Evolutionary conservation across 2,888 invertebrate species (phyloP), one percentile per base, ranked within the genome.

Genomic region (Trachelus tabidus): DNA sequence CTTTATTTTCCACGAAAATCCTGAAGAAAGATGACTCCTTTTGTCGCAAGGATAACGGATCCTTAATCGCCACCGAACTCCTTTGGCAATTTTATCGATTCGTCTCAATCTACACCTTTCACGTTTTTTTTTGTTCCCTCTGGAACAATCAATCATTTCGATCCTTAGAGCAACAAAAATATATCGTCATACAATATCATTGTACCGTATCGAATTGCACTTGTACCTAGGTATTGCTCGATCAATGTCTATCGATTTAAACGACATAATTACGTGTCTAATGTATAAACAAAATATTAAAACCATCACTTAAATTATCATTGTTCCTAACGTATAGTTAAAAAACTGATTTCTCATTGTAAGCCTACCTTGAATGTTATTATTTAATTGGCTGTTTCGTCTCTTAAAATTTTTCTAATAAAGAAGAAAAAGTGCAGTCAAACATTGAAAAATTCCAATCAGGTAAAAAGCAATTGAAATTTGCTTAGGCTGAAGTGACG

Each of bases 381-480:
- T 6, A 23, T 9, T 9, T 15, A 23, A 23, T 23, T 23, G 23
- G 23, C 23, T 9, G 23, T 23, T 56, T 56, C 56, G 56, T 56
- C 9, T 9, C 56, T 6, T 56, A 2, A 23, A 23, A 2, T 23
- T 6, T 56, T 56, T 23, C 23, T 56, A 56, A 56, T 9, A 23
- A 56, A 2, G 9, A 23, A 9, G 1, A 23, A 56, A 23, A 56
- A 15, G 23, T 6, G 23, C 9, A 56, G 56, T 56, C 6, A 23
- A 23, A 56, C 56, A 56, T 56, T 56, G 56, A 9, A 56, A 23
- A 56, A 69, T 78, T 81, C 78, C 80, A 83, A 83, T 82, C 82
- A 82, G 82, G 23, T 56, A 23, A 56, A 6, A 56, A 23, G 56
- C 23, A 56, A 9, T 23, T 4, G 56, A 56, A 23, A 56, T 56